Evolutionary conservation across 1,140 invertebrate species (phyloP), one percentile per base, ranked within the genome.

Genomic region (Cherax destructor): DNA sequence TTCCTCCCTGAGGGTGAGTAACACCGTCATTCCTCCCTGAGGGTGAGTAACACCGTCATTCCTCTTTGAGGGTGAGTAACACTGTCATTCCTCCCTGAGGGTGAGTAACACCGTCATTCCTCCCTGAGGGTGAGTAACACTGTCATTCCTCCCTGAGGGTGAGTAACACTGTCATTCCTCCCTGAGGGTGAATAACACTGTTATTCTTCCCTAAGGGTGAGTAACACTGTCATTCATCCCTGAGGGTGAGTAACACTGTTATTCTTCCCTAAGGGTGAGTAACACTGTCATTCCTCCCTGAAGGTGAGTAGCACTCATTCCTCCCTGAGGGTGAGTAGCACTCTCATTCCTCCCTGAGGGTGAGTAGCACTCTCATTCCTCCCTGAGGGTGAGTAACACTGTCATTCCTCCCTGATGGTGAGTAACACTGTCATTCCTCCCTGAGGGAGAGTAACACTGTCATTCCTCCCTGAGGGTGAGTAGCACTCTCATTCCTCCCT

Each of bases 181-280:
- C n/a, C n/a, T n/a, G n/a, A n/a, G n/a, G n/a, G n/a, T n/a, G n/a
- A n/a, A n/a, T n/a, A n/a, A n/a, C n/a, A n/a, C n/a, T n/a, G n/a
- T n/a, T n/a, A n/a, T n/a, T n/a, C n/a, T n/a, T n/a, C 50, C 86
- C 86, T 61, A 76, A 88, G 30, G 86, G 86, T 88, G 24, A 88
- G 85, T 24, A 41, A 9, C 56, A 10, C 3, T 16, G 9, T 59
- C 56, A 10, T 9, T 59, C 56, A 0, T 59, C 50, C 86, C 86
- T 61, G 86, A 88, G 30, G 86, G 86, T 88, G 24, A 88, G 85
- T 24, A 41, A 9, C 56, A 10, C 3, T 16, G 9, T 59, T 3
- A 10, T 9, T 59, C 56, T 3, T 59, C 50, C 86, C 86, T 61
- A 76, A 88, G 30, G 86, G 86, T 88, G 24, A 88, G 85, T 24